Evolutionary conservation across 2,113 vertebrate genomes (phyloP).

Genomic region (Scolopax mira): DNA sequence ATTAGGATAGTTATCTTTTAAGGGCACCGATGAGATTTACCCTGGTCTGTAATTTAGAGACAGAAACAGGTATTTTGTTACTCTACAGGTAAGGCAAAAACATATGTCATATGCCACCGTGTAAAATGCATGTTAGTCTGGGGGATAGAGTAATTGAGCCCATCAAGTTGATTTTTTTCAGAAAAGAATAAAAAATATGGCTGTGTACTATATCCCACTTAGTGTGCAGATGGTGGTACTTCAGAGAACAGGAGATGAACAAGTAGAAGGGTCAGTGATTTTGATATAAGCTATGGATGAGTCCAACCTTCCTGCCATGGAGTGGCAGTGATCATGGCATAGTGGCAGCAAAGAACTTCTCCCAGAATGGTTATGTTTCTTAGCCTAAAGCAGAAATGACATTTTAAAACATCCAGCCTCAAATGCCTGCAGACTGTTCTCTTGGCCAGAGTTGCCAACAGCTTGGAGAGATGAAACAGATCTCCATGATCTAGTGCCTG

Average conservation of each 20-base stretch:
- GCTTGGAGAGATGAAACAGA: not conserved
- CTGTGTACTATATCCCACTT: not conserved
- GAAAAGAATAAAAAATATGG: not conserved
- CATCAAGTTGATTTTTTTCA: not conserved
- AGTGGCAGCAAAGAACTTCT: not conserved
- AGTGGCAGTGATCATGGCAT: not conserved
- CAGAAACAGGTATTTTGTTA: not conserved
- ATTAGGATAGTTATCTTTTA: not conserved
- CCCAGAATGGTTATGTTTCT: not conserved
- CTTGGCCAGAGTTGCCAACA: not conserved
- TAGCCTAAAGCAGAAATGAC: not conserved
- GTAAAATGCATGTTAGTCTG: not conserved
- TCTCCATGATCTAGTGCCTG: not conserved
- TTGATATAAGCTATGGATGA: not conserved
- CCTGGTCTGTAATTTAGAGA: not conserved
- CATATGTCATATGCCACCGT: not conserved
- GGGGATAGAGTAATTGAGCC: not conserved
- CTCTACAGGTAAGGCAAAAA: not conserved
- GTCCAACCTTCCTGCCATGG: not conserved
- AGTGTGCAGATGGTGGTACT: not conserved
- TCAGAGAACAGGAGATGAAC: not conserved
- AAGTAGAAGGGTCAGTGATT: not conserved
- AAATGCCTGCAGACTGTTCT: not conserved
- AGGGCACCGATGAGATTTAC: not conserved
- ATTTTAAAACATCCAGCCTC: not conserved